Evolutionary conservation across 1,140 invertebrate species (phyloP).

Genomic region (Luehdorfia chinensis): DNA sequence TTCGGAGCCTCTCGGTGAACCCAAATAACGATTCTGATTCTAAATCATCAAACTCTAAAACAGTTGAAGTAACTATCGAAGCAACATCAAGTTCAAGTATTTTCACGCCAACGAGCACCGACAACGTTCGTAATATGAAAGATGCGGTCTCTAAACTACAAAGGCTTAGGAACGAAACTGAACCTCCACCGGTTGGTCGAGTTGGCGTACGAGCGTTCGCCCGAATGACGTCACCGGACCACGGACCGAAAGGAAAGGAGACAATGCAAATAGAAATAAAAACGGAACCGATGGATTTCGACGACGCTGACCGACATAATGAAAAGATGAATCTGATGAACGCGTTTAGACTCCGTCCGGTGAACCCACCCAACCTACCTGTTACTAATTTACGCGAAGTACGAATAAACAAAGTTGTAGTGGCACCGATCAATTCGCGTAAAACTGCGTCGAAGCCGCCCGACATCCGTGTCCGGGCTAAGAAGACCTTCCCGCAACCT

Average conservation of each 20-base stretch:
- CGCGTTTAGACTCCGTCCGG: constrained; percentile 53
- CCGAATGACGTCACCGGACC: constrained; percentile 49
- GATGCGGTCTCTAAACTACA: constrained; percentile 47
- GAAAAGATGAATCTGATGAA: constrained; percentile 68
- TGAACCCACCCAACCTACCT: constrained; percentile 33
- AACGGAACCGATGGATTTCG: constrained; percentile 60
- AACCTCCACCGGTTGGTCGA: constrained; percentile 40
- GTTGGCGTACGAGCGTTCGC: constrained; percentile 65
- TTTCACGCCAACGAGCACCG: constrained; percentile 49
- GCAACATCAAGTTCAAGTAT: constrained; percentile 38
- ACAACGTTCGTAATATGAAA: constrained; percentile 46
- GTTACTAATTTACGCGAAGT: constrained; percentile 45
- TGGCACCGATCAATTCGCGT: constrained; percentile 24
- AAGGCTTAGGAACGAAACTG: constrained; percentile 33
- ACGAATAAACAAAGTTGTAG: constrained; percentile 55
- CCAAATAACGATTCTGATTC: constrained; percentile 20
- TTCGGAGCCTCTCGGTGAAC: constrained; percentile 44
- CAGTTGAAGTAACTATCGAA: constrained; percentile 36
- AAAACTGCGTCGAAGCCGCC: constrained; percentile 31
- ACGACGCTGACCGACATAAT: constrained; percentile 48
- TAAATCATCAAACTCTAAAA: constrained; percentile 21
- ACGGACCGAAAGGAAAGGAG: constrained; percentile 24
- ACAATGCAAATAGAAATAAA: constrained; percentile 61
- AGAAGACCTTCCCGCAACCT: constrained; percentile 60
- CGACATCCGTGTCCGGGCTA: constrained; percentile 43